These are phyloP conservation scores for Heliconius hermathena DNA, from an alignment of 1,140 invertebrate genomes.

Conservation along the genomic window DNA sequence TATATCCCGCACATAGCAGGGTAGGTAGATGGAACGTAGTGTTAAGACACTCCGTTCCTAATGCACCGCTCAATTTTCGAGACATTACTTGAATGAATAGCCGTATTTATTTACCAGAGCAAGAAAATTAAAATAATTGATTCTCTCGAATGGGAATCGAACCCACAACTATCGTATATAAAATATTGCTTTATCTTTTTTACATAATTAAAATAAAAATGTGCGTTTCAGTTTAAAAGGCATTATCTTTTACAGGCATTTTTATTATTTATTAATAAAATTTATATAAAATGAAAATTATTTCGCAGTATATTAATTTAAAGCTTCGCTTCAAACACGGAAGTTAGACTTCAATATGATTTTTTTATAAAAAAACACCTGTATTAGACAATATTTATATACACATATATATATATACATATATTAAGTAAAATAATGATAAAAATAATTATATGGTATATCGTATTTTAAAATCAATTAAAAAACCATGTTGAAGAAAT, in stretches of 20 bases:
- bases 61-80: no score
- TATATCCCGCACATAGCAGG: no score
- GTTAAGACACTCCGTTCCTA: no score
- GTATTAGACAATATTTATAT: background rate
- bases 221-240: slow-evolving; percentile 17
- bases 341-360: background rate
- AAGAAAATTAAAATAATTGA: no score
- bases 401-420: background rate
- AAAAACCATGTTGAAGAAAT: background rate
- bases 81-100: no score
- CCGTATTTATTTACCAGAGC: no score
- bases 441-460: background rate
- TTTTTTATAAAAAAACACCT: background rate
- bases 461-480: slow-evolving; percentile 2
- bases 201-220: slow-evolving; percentile 3
- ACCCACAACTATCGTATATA: no score
- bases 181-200: background rate
- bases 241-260: background rate
- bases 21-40: no score
- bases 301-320: background rate
- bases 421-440: background rate
- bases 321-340: background rate
- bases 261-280: background rate
- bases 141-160: no score
- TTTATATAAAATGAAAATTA: background rate